Base-by-base conservation (phyloP, 1,140 invertebrate species). In the Anagrus nilaparvatae region DNA sequence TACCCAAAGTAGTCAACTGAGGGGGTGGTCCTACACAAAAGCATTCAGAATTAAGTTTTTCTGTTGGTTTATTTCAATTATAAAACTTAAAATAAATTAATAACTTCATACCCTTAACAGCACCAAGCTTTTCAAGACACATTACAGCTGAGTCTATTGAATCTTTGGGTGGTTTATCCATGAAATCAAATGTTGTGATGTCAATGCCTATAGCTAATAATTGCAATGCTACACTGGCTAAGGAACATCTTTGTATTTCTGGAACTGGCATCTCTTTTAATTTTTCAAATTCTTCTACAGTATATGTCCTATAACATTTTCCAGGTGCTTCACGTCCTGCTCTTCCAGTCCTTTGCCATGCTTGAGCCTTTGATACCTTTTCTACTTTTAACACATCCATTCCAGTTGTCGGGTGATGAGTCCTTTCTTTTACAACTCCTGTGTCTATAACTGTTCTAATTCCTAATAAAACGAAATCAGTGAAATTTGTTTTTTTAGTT, bases 361-460 rank as follows among this genome's bases (percentile, higher is more conserved):
- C 85, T 64, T 96, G 91, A 21, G 91, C 90, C 64, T 88, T 83
- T 4, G 93, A 93, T 46, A 95, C 82, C 54, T 77, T 72, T 36
- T 84, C 76, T 2, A 96, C 82, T 56, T 81, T 81, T 25, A 97
- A 61, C 9, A 87, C 62, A 62, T 97, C 91, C 30, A 96, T 70
- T 10, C 89, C 88, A 20, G 82, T 91, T 12, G 67, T 70, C 5
- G 86, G 75, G 56, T 89, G 84, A 71, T 84, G 90, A 1, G 79
- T 77, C 61, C 81, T 82, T 41, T 77, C 76, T 72, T 99, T 99
- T 0, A 97, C 92, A 61, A 86, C 83, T 6, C 96, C 96, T 46
- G 83, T 82, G 60, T 99, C 97, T 44, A 99, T 84, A 3, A 99
- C 91, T 69, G 82, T 88, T 51, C 85, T 82, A 44, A 99, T 90